Base-by-base conservation (phyloP, 2,113 vertebrate genomes). In the Sinocyclocheilus grahami region DNA sequence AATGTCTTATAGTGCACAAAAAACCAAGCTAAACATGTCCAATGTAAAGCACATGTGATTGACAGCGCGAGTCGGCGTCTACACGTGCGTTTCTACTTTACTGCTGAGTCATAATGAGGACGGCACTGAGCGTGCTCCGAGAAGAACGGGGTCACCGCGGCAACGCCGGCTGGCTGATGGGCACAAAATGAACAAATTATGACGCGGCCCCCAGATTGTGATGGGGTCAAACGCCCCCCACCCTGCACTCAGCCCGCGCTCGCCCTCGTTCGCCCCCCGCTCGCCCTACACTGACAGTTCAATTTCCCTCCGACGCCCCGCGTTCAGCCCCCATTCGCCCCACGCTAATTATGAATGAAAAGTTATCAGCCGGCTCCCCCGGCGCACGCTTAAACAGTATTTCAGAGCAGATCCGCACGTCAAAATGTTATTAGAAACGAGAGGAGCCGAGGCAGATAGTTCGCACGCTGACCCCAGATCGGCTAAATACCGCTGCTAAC, bases 101-200 rank as follows among this genome's bases (percentile, higher is more conserved):
- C 96, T 97, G 96, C 97, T 95, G 96, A 97, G 96, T 97, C 97
- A 97, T 99, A 98, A 99, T 98, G 98, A 99, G 97, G 97, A 96
- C 95, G 97, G 97, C 97, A 98, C 97, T 96, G 96, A 94, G 96
- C 95, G 96, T 95, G 96, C 97, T 97, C 96, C 94, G 96, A 96
- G 95, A 94, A 95, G 95, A 95, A 95, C 95, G 96, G 97, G 98
- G 98, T 99, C 97, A 98, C 95, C 83, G 86, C 96, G 96, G 96
- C 96, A 96, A 95, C 95, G 96, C 96, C 95, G 95, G 95, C 90
- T 87, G 96, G 95, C 97, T 99, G 97, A 99, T 98, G 97, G 97
- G 97, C 97, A 98, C 96, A 97, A 98, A 99, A 99, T 99, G 98
- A 99, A 99, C 97, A 97, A 99, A 99, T 99, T 98, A 99, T 98